Percentiles rank a stretch among this genome's conserved stretches.
Conservation (phyloP, 2,797 vertebrate genomes). For the Gambelia wislizenii region DNA sequence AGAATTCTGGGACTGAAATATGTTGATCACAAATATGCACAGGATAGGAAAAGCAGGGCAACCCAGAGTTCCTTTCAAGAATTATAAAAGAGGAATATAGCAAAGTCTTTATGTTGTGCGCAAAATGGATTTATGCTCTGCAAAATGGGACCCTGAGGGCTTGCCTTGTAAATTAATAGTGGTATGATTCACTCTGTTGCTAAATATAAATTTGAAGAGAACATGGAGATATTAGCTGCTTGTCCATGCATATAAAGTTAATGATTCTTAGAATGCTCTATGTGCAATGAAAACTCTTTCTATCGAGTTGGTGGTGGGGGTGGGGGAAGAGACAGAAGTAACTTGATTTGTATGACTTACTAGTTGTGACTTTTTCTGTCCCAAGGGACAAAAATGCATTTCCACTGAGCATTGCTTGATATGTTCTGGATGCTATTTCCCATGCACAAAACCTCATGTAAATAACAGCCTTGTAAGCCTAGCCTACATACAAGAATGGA, state of each 20-base stretch:
- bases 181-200: constrained; percentile 29
- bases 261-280: constrained; percentile 15
- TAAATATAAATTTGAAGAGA: constrained; percentile 34
- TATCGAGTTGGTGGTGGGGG: neutral
- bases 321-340: neutral
- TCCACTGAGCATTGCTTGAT: neutral
- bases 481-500: neutral
- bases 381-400: neutral
- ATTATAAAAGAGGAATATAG: neutral
- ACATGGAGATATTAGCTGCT: constrained; percentile 18
- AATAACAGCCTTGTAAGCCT: neutral
- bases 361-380: neutral
- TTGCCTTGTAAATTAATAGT: constrained; percentile 39
- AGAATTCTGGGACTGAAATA: neutral
- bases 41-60: neutral
- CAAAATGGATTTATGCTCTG: constrained; percentile 30
- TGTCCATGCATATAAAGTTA: constrained; percentile 38
- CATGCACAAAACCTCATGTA: neutral
- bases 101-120: constrained; percentile 18
- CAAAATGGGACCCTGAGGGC: constrained; percentile 31
- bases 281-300: neutral
- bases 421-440: neutral
- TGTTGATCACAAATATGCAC: neutral
- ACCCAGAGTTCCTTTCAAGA: constrained; percentile 1
- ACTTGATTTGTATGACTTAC: constrained; percentile 6